Percentiles rank a stretch among this genome's conserved stretches.
These are phyloP conservation scores for Seriola aureovittata DNA, from an alignment of 2,113 vertebrate species.

Conservation along the genomic window DNA sequence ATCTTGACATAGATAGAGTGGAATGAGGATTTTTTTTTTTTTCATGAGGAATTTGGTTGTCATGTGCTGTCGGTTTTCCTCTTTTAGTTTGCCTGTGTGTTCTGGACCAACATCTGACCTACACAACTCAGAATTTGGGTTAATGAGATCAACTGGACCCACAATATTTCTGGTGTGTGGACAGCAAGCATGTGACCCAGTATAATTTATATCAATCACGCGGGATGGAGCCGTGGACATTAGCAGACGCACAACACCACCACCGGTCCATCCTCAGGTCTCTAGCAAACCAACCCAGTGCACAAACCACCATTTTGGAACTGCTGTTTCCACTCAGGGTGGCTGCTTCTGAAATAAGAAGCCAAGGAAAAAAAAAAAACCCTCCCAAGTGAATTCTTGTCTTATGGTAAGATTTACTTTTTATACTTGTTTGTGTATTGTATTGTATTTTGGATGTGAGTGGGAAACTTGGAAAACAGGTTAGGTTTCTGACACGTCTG, in stretches of 20 bases:
- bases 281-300: slow-evolving; percentile 7
- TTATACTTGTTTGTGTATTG: neutral
- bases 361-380: neutral
- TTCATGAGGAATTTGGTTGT: slow-evolving; percentile 43
- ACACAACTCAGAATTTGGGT: slow-evolving; percentile 39
- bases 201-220: slow-evolving; percentile 50
- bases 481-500: neutral
- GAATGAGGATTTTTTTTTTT: slow-evolving; percentile 8
- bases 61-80: slow-evolving; percentile 50
- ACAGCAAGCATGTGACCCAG: slow-evolving; percentile 49
- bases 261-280: slow-evolving; percentile 20
- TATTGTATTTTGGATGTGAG: neutral
- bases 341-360: slow-evolving; percentile 29
- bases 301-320: slow-evolving; percentile 46
- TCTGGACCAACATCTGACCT: slow-evolving; percentile 34
- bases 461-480: neutral
- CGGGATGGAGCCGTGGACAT: slow-evolving; percentile 43
- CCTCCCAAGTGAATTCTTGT: slow-evolving; percentile 15
- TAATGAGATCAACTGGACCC: slow-evolving; percentile 47
- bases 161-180: slow-evolving; percentile 44
- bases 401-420: neutral
- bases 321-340: slow-evolving; percentile 7
- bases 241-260: slow-evolving; percentile 38
- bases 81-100: slow-evolving; percentile 32
- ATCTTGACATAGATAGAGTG: slow-evolving; percentile 32